Conservation (phyloP, 2,888 invertebrate genomes). For the Eupithecia abbreviata region DNA sequence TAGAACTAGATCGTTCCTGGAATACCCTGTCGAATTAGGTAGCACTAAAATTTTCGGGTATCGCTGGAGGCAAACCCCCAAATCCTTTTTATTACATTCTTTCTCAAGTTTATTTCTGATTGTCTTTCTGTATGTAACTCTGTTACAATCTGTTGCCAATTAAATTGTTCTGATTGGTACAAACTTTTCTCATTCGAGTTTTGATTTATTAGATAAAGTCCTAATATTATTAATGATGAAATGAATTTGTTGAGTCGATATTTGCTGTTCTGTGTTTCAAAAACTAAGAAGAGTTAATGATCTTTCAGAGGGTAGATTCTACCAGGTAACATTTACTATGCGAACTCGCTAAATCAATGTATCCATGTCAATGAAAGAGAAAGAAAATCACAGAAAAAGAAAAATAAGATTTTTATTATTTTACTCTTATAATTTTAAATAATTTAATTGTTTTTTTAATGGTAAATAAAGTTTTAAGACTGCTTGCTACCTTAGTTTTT, state of each 20-base stretch:
- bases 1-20: not conserved
- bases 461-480: too few relatives aligned
- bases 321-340: too few relatives aligned
- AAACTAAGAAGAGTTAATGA: not conserved
- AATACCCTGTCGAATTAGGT: not conserved
- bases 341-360: too few relatives aligned
- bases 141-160: not conserved
- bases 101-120: not conserved
- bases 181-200: conserved; percentile 4
- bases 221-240: not conserved
- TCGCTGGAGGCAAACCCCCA: not conserved
- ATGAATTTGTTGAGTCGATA: not conserved
- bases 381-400: too few relatives aligned
- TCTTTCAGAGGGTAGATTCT: too few relatives aligned
- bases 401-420: too few relatives aligned
- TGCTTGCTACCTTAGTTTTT: too few relatives aligned
- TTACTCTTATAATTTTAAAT: too few relatives aligned
- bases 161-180: conserved; percentile 1
- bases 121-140: not conserved
- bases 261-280: not conserved
- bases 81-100: not conserved
- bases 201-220: conserved; percentile 1
- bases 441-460: too few relatives aligned
- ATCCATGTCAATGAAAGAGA: too few relatives aligned
- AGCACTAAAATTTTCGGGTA: not conserved